Percentiles rank a stretch among this genome's conserved stretches.
Conservation (phyloP, 2,113 vertebrate species). For the Halcyon senegalensis region DNA sequence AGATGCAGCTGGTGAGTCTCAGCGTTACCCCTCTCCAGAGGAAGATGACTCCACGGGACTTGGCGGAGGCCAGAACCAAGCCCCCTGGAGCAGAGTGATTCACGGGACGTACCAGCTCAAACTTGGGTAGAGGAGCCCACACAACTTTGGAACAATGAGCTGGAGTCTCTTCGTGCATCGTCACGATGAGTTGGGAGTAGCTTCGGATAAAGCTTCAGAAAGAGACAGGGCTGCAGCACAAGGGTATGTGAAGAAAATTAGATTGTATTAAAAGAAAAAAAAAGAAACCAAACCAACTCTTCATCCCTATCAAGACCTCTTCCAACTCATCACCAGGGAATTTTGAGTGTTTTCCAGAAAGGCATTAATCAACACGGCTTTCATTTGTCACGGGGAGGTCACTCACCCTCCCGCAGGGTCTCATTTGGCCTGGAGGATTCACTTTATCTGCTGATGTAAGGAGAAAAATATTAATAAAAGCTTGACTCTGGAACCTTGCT, state of each 20-base stretch:
- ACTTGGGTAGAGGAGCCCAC: neutral
- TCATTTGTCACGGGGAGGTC: slow-evolving; percentile 24
- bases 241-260: rapidly evolving
- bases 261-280: neutral
- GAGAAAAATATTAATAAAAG: neutral
- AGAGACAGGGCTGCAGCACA: neutral
- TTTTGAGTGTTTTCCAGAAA: slow-evolving; percentile 34
- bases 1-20: neutral
- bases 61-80: neutral
- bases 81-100: neutral
- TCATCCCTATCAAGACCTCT: neutral
- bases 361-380: neutral
- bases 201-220: neutral
- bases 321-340: slow-evolving; percentile 14
- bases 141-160: rapidly evolving
- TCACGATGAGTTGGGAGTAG: neutral
- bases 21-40: neutral
- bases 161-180: neutral
- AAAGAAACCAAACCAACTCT: too few relatives aligned
- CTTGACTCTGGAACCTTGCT: neutral
- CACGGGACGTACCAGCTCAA: rapidly evolving
- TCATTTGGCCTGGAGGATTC: neutral
- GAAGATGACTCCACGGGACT: neutral
- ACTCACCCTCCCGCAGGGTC: neutral
- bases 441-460: slow-evolving; percentile 22